Conservation (phyloP, 1,140 invertebrate genomes). For the Eufriesea mexicana region DNA sequence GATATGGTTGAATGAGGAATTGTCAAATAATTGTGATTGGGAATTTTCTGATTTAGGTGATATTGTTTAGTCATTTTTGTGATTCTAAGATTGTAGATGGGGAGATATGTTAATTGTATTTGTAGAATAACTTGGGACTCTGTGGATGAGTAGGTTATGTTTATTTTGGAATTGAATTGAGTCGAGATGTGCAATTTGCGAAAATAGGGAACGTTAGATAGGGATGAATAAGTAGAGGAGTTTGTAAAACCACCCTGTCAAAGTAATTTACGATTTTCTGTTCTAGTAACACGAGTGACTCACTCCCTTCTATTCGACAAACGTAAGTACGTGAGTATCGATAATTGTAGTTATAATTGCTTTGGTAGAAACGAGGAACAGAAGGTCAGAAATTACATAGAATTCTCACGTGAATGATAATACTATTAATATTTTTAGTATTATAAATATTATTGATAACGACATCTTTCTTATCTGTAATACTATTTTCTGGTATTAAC, state of each 20-base stretch:
- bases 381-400: background rate
- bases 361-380: background rate
- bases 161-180: background rate
- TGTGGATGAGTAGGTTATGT: too few relatives aligned
- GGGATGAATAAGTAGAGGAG: background rate
- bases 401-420: background rate
- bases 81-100: too few relatives aligned
- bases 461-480: too few relatives aligned
- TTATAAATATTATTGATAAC: background rate
- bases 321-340: background rate
- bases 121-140: too few relatives aligned
- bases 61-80: too few relatives aligned
- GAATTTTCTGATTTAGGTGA: too few relatives aligned
- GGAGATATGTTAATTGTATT: too few relatives aligned
- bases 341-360: background rate
- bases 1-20: too few relatives aligned
- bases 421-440: background rate
- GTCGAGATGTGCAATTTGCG: too few relatives aligned
- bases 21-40: too few relatives aligned
- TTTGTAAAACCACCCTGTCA: background rate
- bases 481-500: background rate
- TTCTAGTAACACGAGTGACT: background rate
- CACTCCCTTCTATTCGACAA: background rate
- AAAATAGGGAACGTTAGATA: background rate
- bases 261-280: slow-evolving; percentile 18